Evolutionary conservation across 2,888 invertebrate species (phyloP).

Genomic region (Leptopilina syphax): DNA sequence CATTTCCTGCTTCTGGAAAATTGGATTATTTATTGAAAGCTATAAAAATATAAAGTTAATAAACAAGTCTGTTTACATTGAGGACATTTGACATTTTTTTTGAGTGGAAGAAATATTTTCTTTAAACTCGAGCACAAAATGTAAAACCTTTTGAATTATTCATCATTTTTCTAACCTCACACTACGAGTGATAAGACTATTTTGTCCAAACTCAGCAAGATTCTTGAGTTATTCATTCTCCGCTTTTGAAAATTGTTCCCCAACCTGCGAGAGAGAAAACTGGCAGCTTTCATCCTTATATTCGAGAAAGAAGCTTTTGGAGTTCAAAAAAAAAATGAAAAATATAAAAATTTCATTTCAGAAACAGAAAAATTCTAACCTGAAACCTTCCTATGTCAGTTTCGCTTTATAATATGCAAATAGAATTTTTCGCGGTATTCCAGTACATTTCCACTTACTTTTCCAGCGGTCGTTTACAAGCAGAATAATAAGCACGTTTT

Average conservation of each 20-base stretch:
- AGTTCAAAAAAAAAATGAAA: too few species aligned
- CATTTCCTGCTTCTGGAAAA: too few species aligned
- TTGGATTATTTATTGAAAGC: too few species aligned
- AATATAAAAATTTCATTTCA: background rate
- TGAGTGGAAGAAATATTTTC: too few species aligned
- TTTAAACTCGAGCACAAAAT: background rate
- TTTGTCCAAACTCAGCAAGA: slow-evolving; percentile 17
- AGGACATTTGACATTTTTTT: too few species aligned
- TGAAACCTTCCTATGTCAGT: slow-evolving; percentile 6
- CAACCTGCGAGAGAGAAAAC: background rate
- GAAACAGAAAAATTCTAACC: background rate
- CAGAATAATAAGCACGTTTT: slow-evolving; percentile 7
- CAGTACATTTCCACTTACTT: background rate
- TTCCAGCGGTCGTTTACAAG: slow-evolving; percentile 1
- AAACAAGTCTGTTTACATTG: too few species aligned
- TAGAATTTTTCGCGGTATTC: slow-evolving; percentile 8
- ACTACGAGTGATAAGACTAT: slow-evolving; percentile 10
- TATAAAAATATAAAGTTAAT: too few species aligned
- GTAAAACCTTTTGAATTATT: slow-evolving; percentile 12
- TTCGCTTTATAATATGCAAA: slow-evolving; percentile 1
- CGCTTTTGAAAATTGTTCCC: background rate
- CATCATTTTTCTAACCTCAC: slow-evolving; percentile 4
- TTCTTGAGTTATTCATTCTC: slow-evolving; percentile 17
- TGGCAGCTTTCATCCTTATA: background rate
- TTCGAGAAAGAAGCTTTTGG: too few species aligned